Evolutionary conservation across 2,113 vertebrate genomes (phyloP).

Genomic region (Ochotona curzoniae): DNA sequence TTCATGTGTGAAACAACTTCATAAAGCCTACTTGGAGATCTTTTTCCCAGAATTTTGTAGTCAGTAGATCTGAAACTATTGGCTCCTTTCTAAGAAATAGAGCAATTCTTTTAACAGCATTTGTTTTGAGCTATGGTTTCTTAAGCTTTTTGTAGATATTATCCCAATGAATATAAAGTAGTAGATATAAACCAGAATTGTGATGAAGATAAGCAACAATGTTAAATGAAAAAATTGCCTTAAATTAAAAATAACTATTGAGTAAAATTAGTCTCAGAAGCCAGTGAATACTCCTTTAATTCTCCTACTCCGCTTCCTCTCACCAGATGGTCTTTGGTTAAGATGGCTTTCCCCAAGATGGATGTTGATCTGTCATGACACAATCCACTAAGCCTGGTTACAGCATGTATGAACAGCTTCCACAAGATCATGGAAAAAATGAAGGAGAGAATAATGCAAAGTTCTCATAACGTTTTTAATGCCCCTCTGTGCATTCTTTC

Average conservation of each 20-base stretch:
- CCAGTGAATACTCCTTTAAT: not conserved
- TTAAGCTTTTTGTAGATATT: not conserved
- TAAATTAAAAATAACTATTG: conserved; percentile 10
- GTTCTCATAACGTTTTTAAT: no score
- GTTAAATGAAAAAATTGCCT: conserved; percentile 20
- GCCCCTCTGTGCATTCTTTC: not conserved
- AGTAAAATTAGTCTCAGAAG: conserved; percentile 50
- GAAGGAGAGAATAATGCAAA: no score
- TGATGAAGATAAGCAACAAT: conserved; percentile 13
- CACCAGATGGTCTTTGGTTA: not conserved
- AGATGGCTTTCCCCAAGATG: conserved; percentile 2
- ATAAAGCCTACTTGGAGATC: not conserved
- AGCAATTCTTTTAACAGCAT: not conserved
- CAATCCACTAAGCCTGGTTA: not conserved
- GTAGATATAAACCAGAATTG: not conserved
- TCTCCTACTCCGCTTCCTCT: not conserved
- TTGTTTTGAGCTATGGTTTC: not conserved
- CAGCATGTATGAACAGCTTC: not conserved
- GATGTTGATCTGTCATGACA: not conserved
- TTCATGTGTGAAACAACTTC: not conserved
- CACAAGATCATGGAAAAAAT: no score
- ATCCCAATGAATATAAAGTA: conserved; percentile 51
- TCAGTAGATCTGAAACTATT: not conserved
- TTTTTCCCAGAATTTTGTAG: not conserved
- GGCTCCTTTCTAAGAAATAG: conserved; percentile 14